These are phyloP conservation scores for Sialis fuliginosa DNA, from an alignment of 2,888 invertebrate species.

Conservation along the genomic window DNA sequence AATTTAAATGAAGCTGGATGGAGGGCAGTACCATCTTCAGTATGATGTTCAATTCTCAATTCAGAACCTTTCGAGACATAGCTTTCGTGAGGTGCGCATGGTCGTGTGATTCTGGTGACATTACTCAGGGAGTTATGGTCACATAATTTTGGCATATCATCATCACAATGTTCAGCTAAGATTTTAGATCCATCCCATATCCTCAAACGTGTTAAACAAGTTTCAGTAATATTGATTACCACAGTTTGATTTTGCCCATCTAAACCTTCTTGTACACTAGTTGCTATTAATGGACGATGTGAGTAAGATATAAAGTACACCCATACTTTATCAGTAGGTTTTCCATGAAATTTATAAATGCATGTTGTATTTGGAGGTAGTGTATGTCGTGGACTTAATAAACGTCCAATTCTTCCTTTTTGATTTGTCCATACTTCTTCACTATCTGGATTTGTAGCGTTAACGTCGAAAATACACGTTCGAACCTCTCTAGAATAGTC, in stretches of 20 bases:
- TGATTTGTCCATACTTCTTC: conserved; percentile 34
- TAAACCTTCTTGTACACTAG: conserved; percentile 17
- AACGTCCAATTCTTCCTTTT: conserved; percentile 46
- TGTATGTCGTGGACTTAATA: conserved; percentile 67
- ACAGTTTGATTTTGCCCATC: conserved; percentile 16
- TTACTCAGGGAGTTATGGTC: conserved; percentile 63
- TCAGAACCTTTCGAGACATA: conserved; percentile 43
- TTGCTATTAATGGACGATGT: conserved; percentile 52
- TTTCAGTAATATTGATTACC: conserved; percentile 14
- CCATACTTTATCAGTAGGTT: conserved; percentile 67
- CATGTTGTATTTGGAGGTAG: conserved; percentile 75
- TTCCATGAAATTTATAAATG: conserved; percentile 68
- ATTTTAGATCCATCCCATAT: conserved; percentile 56
- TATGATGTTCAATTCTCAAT: conserved; percentile 33
- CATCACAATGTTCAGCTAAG: conserved; percentile 56
- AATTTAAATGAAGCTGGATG: conserved; percentile 56
- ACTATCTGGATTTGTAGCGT: conserved; percentile 49
- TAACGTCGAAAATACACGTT: conserved; percentile 58
- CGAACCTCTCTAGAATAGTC: conserved; percentile 54
- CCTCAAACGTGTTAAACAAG: conserved; percentile 51
- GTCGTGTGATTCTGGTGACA: conserved; percentile 55
- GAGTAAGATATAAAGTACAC: conserved; percentile 74
- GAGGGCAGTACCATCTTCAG: conserved; percentile 57
- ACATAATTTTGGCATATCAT: conserved; percentile 59
- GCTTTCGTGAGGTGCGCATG: conserved; percentile 63